Evolutionary conservation across 2,888 invertebrate genomes (phyloP), one percentile per base, ranked within the genome.

Genomic region (Catocala sponsa): DNA sequence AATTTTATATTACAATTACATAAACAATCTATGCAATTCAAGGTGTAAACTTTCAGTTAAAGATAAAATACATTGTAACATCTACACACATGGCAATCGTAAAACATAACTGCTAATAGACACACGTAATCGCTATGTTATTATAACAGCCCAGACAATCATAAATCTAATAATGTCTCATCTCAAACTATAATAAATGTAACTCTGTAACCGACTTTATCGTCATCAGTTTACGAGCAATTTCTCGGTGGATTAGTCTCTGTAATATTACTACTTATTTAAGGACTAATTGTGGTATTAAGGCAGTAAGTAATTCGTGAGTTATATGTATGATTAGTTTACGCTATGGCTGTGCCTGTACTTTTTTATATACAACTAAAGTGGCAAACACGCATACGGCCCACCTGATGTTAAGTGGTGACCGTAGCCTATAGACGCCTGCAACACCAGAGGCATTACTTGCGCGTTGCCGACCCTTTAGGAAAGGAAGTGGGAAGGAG

Each of bases 161-260:
- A 61, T 63, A 63, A 62, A 65, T 53, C 57, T 58, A 63, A 71
- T 74, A 75, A 69, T 69, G 66, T 70, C 59, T 67, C 59, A 70
- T 70, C 65, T 62, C 59, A 53, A 63, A 54, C 25, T 59, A 58
- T 70, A 68, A 72, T 71, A 70, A 73, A 68, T 62, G 54, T 54
- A 63, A 59, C 59, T 43, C 7, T 53, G 66, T 64, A 61, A 67
- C 65, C 64, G 54, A 68, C 61, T 75, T 79, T 79, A 76, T 66
- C 68, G 69, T 74, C 63, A 57, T 55, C 41, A 59, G 60, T 74
- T 77, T 75, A 78, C 69, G 69, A 58, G 62, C 65, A 60, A 70
- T 72, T 65, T 65, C 49, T 63, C 59, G 58, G 68, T 70, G 58
- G 55, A 72, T 78, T 73, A 72, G 68, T 59, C 65, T 62, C 38